phyloP scores from a whole-genome alignment of 2,797 vertebrate species.

The Sebastes aleutianus region DNA sequence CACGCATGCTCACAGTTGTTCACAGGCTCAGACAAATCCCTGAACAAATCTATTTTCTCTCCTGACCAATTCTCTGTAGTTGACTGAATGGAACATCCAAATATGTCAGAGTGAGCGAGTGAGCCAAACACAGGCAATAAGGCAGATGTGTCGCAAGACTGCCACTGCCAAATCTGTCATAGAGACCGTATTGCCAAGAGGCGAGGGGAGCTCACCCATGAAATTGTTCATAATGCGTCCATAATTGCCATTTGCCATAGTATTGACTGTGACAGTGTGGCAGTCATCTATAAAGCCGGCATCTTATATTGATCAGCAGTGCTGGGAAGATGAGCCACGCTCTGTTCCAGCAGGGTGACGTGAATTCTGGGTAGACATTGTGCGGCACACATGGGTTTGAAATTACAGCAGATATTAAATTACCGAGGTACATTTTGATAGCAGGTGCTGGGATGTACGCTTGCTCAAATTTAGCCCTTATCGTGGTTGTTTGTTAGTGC shows the following conservation, averaged over 20 bases:
- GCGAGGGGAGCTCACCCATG: slow-evolving; percentile 75
- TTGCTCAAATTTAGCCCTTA: slow-evolving; percentile 20
- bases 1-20: neutral
- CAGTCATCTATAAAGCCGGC: slow-evolving; percentile 63
- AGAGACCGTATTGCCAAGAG: slow-evolving; percentile 73
- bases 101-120: slow-evolving; percentile 53
- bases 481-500: neutral
- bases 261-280: slow-evolving; percentile 78
- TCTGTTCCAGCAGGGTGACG: slow-evolving; percentile 27
- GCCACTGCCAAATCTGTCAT: slow-evolving; percentile 72
- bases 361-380: slow-evolving; percentile 50
- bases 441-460: slow-evolving; percentile 1
- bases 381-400: slow-evolving; percentile 27
- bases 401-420: slow-evolving; percentile 50
- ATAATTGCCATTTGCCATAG: slow-evolving; percentile 80
- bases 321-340: slow-evolving; percentile 59
- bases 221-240: slow-evolving; percentile 82
- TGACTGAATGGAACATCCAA: slow-evolving; percentile 63
- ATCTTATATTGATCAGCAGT: slow-evolving; percentile 69
- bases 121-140: slow-evolving; percentile 63
- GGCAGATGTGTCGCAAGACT: slow-evolving; percentile 69
- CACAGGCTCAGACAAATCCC: slow-evolving; percentile 31
- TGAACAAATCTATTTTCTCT: slow-evolving; percentile 57
- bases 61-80: slow-evolving; percentile 45
- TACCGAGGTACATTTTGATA: slow-evolving; percentile 21